Percentiles rank a stretch among this genome's conserved stretches.
phyloP scores from a whole-genome alignment of 2,888 invertebrate genomes.

The Allolobophora icterica region DNA sequence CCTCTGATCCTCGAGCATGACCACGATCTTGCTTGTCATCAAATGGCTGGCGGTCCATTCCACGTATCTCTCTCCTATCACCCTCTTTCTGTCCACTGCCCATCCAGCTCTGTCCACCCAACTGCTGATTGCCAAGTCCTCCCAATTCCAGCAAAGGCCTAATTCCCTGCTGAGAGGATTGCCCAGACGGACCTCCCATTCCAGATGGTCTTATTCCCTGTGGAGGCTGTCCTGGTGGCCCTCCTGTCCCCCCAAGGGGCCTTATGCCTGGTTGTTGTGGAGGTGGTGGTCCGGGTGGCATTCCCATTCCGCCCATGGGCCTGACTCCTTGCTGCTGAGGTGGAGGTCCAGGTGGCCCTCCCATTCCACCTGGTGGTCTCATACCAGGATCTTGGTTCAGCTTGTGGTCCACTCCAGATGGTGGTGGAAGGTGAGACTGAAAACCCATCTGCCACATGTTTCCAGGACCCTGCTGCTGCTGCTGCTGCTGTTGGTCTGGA shows the following conservation, averaged over 20 bases:
- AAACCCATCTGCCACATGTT: slow-evolving; percentile 22
- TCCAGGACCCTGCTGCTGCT: slow-evolving; percentile 19
- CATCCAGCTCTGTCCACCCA: not conserved
- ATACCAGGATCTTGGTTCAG: not conserved
- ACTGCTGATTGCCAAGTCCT: not conserved
- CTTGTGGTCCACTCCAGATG: slow-evolving; percentile 11
- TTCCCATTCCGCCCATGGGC: slow-evolving; percentile 19
- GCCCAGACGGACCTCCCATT: not conserved
- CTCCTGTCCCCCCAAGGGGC: not conserved
- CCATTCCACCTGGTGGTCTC: slow-evolving; percentile 22
- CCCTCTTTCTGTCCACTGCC: not conserved
- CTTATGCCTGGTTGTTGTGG: not conserved
- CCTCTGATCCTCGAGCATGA: not conserved
- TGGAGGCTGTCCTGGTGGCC: slow-evolving; percentile 12
- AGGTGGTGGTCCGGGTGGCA: not conserved
- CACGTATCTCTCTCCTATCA: not conserved
- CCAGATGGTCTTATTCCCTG: slow-evolving; percentile 6
- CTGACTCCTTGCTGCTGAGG: not conserved
- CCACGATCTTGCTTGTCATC: slow-evolving; percentile 28
- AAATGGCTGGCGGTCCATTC: slow-evolving; percentile 14
- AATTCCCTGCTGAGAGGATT: slow-evolving; percentile 12
- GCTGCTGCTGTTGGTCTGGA: not conserved
- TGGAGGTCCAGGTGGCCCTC: not conserved
- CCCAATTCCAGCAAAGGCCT: not conserved
- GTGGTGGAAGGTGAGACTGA: slow-evolving; percentile 20